Base-by-base conservation (phyloP, 2,797 vertebrate species). In the Arrhamphus sclerolepis region DNA sequence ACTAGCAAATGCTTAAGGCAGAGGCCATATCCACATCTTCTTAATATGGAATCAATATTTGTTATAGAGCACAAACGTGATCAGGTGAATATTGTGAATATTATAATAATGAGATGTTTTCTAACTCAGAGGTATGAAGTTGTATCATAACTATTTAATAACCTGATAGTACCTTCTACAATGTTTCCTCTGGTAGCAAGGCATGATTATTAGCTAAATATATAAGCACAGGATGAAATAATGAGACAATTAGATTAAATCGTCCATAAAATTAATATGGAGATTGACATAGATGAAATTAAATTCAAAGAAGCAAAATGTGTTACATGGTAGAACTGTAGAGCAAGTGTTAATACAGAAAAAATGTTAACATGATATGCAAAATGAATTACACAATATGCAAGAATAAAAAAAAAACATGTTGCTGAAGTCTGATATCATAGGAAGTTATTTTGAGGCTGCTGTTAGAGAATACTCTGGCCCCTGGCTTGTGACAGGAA, bases 361-460 rank as follows among this genome's bases (percentile, higher is more conserved):
- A 3, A 50, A 14, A 1, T 52, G 56, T 46, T 48, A 20, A 54
- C 47, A 58, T 62, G 31, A 31, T 21, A 38, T 18, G 2, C 16
- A 54, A 41, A 49, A 50, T n/a, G 66, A 40, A 71, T 11, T 56
- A 39, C 44, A 40, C 29, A 70, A 24, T 56, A 62, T 60, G 47
- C 4, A 13, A 34, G 22, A 26, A 17, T 29, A 22, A 58, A 53
- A 66, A 54, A 43, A 17, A 49, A 24, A 22, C 52, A 69, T 52
- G 44, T 61, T 64, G 81, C 41, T 57, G 56, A 78, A 69, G 67
- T 62, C 61, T 72, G 64, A 56, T 58, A 62, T 77, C 52, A 42
- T 55, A 77, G 68, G 82, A 80, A 66, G 68, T 81, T 87, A 80
- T 87, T 87, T 88, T 87, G 72, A 86, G 77, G 82, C 80, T 87